Evolutionary conservation across 2,888 invertebrate species (phyloP).

Genomic region (Epiblema foenella): DNA sequence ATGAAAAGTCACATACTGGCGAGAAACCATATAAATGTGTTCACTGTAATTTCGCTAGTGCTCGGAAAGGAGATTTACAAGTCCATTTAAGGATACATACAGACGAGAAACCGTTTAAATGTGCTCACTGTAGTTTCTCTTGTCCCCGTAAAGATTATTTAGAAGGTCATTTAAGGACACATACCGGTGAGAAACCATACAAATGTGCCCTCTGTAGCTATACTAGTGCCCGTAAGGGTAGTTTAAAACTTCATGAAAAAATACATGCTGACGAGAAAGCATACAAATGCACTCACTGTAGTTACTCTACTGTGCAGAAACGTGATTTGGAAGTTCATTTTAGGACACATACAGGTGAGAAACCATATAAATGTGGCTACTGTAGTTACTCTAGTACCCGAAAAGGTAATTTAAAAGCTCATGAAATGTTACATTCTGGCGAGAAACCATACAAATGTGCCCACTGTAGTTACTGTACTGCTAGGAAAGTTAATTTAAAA

Average conservation of each 20-base stretch:
- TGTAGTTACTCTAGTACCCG: neutral
- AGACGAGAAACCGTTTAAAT: neutral
- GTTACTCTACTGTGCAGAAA: slow-evolving; percentile 1
- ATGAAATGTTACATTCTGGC: neutral
- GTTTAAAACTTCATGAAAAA: neutral
- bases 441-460: neutral
- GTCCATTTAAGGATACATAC: neutral
- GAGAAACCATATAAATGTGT: neutral
- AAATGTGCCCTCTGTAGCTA: neutral
- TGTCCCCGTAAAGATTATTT: neutral
- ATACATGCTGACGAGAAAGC: neutral
- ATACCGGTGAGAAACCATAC: neutral
- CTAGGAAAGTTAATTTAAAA: neutral
- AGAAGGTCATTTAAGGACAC: neutral
- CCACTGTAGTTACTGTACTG: neutral
- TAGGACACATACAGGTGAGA: neutral
- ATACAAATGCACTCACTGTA: neutral
- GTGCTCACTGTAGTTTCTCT: neutral
- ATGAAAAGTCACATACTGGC: neutral
- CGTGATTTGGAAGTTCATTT: slow-evolving; percentile 1
- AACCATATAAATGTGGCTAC: neutral
- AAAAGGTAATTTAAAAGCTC: slow-evolving; percentile 1
- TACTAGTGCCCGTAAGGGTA: neutral
- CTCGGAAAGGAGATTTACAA: neutral
- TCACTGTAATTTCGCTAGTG: slow-evolving; percentile 4